These are phyloP conservation scores for Odontophorus gujanensis DNA, from an alignment of 2,113 vertebrate genomes.

Conservation along the genomic window DNA sequence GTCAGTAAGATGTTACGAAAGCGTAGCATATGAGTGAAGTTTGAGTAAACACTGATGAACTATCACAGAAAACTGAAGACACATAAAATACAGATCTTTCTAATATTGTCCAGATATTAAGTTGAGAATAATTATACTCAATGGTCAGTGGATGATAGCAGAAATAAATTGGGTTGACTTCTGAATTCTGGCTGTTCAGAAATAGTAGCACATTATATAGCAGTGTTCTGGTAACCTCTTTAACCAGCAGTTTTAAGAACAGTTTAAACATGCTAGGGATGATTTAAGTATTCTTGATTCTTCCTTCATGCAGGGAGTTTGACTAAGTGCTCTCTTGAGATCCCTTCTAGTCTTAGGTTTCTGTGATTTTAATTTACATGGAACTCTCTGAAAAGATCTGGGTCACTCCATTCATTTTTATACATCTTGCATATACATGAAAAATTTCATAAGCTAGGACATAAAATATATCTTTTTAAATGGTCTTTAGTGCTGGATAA, in stretches of 20 bases:
- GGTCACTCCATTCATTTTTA: neutral
- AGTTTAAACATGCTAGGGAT: neutral
- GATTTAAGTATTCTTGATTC: slow-evolving; percentile 20
- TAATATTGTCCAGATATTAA: neutral
- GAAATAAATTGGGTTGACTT: neutral
- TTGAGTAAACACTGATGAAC: neutral
- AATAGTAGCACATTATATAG: neutral
- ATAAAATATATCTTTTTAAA: neutral
- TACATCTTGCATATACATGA: neutral
- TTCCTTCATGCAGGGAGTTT: neutral
- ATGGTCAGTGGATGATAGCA: neutral
- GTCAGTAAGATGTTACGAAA: neutral
- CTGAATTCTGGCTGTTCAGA: neutral
- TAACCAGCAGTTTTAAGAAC: neutral
- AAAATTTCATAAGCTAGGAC: neutral
- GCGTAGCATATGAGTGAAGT: neutral
- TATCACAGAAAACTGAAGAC: neutral
- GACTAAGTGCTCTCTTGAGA: slow-evolving; percentile 12
- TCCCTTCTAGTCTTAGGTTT: neutral
- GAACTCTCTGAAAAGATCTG: neutral
- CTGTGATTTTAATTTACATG: slow-evolving; percentile 9
- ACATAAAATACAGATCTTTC: neutral
- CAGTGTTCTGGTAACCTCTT: neutral
- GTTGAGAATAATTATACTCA: neutral
- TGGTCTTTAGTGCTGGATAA: neutral